Percentiles rank a stretch among this genome's conserved stretches.
Conservation (phyloP, 1,140 invertebrate species). For the Acyrthosiphon pisum region DNA sequence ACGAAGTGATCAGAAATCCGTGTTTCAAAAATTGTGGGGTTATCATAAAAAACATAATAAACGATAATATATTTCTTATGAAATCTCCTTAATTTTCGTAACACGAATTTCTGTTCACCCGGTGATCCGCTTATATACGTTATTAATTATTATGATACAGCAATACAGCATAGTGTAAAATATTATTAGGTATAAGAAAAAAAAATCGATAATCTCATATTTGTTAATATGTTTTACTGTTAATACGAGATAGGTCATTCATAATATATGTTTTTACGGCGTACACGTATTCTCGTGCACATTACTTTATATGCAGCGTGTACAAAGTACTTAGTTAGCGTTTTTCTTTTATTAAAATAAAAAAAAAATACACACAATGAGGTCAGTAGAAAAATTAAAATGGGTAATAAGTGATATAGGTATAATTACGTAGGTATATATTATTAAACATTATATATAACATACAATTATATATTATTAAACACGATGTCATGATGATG, state of each 20-base stretch:
- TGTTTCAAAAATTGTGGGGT: neutral
- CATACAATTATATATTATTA: neutral
- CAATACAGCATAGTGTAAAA: neutral
- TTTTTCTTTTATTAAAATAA: neutral
- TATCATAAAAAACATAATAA: neutral
- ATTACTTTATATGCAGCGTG: neutral
- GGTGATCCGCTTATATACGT: neutral
- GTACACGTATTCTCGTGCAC: neutral
- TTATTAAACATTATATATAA: neutral
- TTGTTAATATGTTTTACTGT: neutral
- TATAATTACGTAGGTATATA: neutral
- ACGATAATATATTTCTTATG: neutral
- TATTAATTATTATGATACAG: neutral
- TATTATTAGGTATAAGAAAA: neutral
- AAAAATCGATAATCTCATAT: neutral
- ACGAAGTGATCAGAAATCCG: neutral
- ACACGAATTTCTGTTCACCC: neutral
- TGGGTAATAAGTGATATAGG: neutral
- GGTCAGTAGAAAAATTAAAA: constrained; percentile 20
- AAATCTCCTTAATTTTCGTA: neutral
- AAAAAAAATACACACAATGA: neutral
- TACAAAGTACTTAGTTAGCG: neutral
- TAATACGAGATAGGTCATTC: neutral
- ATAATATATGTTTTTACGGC: neutral
- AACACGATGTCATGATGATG: neutral